These are phyloP conservation scores for Siphamia tubifer DNA, from an alignment of 2,113 vertebrate genomes.

Conservation along the genomic window DNA sequence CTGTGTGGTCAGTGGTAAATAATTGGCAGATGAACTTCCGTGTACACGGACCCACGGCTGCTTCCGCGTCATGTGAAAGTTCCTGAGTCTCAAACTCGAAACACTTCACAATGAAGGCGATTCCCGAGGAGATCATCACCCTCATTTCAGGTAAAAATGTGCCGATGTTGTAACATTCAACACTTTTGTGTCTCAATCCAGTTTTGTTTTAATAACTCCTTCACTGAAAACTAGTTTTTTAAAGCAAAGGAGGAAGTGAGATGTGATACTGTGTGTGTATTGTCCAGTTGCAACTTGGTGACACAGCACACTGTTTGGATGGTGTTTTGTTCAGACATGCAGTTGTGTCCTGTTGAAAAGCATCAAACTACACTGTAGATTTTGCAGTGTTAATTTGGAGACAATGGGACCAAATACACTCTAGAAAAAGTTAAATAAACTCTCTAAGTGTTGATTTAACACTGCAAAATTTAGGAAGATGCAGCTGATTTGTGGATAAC, in stretches of 20 bases:
- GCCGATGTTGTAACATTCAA: not conserved
- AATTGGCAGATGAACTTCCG: constrained; percentile 64
- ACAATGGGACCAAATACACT: too few relatives aligned
- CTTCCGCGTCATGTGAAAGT: constrained; percentile 57
- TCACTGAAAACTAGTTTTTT: not conserved
- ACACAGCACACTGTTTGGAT: too few relatives aligned
- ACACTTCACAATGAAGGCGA: constrained; percentile 56
- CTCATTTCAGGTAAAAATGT: constrained; percentile 78
- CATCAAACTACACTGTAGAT: too few relatives aligned
- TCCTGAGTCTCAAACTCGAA: not conserved
- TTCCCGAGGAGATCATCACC: constrained; percentile 75
- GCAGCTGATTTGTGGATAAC: too few relatives aligned
- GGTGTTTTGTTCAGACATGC: too few relatives aligned
- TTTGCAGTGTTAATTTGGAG: too few relatives aligned
- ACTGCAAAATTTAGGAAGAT: too few relatives aligned
- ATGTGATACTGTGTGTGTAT: not conserved
- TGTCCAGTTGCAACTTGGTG: too few relatives aligned
- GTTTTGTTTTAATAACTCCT: not conserved
- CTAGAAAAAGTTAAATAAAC: too few relatives aligned
- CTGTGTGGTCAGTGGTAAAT: constrained; percentile 45
- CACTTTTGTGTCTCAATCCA: not conserved
- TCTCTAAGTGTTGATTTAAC: too few relatives aligned
- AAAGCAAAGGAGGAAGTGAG: constrained; percentile 49
- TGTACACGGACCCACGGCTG: constrained; percentile 9
- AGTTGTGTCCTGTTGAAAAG: too few relatives aligned